Base-by-base conservation (phyloP, 2,113 vertebrate species). In the Sterrhoptilus dennistouni region DNA sequence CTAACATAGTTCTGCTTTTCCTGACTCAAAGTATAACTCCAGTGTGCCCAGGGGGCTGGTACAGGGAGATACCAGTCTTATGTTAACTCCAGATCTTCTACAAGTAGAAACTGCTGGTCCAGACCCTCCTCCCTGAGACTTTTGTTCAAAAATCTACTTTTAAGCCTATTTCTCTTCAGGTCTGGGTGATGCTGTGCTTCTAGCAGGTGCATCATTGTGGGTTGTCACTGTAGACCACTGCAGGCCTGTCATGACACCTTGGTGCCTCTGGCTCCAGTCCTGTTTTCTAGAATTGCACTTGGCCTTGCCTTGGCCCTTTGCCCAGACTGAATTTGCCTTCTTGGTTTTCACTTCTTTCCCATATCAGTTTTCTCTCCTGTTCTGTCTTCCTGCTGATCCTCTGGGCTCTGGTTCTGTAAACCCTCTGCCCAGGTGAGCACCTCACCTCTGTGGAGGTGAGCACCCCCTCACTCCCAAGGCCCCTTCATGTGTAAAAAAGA, bases 311-410 rank as follows among this genome's bases (percentile, higher is more conserved):
- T 97, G 96, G 96, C 93, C 87, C 56, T 68, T 74, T 90, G 93
- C 96, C 95, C 96, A 96, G 95, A 19, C 76, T 49, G 64, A 93
- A 90, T 96, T 92, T 56, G 79, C 83, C 86, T 91, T 89, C 96
- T 96, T 95, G 49, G 56, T 89, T 96, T 97, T 96, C 96, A 95
- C 47, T 92, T 96, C 90, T 96, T 95, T 93, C 82, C 93, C 95
- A 27, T 92, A 96, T 96, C 90, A 0, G 2, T 88, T 97, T 95
- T 87, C 96, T 71, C 88, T 78, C 50, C 84, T 87, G 8, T 56
- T 91, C 76, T 89, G 11, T 45, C 72, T 85, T 95, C 71, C 76
- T 81, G 79, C 54, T 66, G 79, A 72, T 87, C 70, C 66, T 86
- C n/a, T 59, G 72, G 49, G 83, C 68, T 60, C 77, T 71, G 87